Evolutionary conservation across 2,113 vertebrate species (phyloP), one percentile per base, ranked within the genome.

Genomic region (Eolophus roseicapilla): DNA sequence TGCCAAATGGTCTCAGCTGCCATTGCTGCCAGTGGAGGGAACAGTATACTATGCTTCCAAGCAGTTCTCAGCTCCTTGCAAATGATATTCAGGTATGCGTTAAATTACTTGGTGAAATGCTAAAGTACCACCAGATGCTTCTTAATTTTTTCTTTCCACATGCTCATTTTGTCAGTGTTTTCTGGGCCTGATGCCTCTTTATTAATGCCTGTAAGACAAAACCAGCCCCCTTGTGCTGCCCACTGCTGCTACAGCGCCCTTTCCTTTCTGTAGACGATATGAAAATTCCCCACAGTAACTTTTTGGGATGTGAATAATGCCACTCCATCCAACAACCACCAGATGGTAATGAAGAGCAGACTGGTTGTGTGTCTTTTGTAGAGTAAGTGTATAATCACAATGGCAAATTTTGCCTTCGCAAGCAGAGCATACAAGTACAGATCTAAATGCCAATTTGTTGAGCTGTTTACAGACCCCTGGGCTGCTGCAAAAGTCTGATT

Each of bases 291-390:
- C 55, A 74, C 75, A 84, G 49, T 81, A 53, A 80, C 62, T 90
- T 90, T 94, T 64, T 68, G 82, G 96, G 80, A 97, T 33, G n/a
- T 59, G 46, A 88, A 70, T 94, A 97, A 94, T 97, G 97, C 81
- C 90, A 92, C 96, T 97, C 82, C 88, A 47, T 27, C 41, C 74
- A 96, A 92, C 85, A 96, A 76, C 98, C 98, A 98, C 94, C 97
- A 98, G 98, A 96, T 97, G 97, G 97, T 98, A 97, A 98, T 96
- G 97, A 97, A 98, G 98, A 98, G 98, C 97, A 98, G 84, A 52
- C 57, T 96, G 92, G n/a, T 97, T 67, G 13, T 2, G 5, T 47
- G 52, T 91, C 71, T 90, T 94, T 46, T 46, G 43, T 68, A 88
- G 62, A 82, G 86, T 55, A 87, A 93, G 44, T 39, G 12, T 55